Percentiles rank a stretch among this genome's conserved stretches.
Conservation (phyloP, 2,797 vertebrate genomes). For the Denticeps clupeoides region DNA sequence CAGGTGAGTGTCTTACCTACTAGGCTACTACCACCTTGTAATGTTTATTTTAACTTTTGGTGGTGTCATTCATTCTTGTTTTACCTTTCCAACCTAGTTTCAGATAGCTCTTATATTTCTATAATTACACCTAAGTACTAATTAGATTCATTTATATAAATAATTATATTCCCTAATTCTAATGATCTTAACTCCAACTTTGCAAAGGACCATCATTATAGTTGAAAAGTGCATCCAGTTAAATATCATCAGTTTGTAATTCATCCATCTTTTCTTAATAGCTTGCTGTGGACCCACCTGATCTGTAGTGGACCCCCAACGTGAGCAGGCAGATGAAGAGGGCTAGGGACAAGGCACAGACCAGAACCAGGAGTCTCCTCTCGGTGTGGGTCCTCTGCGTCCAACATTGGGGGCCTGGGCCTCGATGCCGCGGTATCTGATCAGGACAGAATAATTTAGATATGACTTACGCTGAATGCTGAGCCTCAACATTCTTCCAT, state of each 20-base stretch:
- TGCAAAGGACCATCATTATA: not conserved
- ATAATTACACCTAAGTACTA: no score
- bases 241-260: no score
- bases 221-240: not conserved
- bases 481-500: no score
- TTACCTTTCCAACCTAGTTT: no score
- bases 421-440: conserved; percentile 68
- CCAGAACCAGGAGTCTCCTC: conserved; percentile 62
- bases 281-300: conserved; percentile 52
- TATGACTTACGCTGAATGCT: no score
- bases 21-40: no score
- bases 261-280: not conserved
- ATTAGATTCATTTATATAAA: not conserved
- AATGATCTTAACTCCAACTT: not conserved
- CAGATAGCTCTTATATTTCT: no score
- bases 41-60: no score
- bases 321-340: conserved; percentile 64
- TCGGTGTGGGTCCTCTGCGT: conserved; percentile 54
- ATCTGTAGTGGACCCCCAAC: conserved; percentile 69
- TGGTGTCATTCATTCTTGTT: no score
- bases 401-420: conserved; percentile 62
- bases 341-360: conserved; percentile 48
- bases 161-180: not conserved
- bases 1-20: no score
- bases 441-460: conserved; percentile 1